phyloP scores from a whole-genome alignment of 2,888 invertebrate genomes.

The Plebejus melissa region DNA sequence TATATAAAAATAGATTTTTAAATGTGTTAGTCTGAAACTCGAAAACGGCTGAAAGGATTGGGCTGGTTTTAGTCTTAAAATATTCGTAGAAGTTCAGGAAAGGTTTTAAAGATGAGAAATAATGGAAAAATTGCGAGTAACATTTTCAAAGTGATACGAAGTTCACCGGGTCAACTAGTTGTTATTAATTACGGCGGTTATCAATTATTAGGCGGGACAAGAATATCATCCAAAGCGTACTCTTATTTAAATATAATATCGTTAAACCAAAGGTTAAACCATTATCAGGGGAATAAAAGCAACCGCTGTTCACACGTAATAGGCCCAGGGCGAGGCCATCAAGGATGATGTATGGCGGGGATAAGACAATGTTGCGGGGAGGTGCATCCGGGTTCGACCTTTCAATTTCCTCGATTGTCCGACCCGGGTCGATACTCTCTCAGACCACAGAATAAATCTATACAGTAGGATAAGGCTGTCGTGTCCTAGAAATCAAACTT shows the following conservation, averaged over 20 bases:
- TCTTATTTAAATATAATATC: not conserved
- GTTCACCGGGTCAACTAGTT: not conserved
- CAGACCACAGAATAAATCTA: not conserved
- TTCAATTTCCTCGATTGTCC: conserved; percentile 71
- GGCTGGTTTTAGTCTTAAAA: no score
- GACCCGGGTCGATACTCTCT: conserved; percentile 37
- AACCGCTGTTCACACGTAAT: not conserved
- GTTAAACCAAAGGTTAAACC: not conserved
- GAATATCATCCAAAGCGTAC: not conserved
- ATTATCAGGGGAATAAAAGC: not conserved
- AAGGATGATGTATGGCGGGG: conserved; percentile 58
- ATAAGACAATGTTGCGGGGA: conserved; percentile 47
- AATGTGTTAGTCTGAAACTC: no score
- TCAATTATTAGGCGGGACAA: not conserved
- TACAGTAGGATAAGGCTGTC: not conserved
- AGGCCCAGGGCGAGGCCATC: conserved; percentile 43
- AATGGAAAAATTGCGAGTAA: no score
- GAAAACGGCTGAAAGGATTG: no score
- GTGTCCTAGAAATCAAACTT: not conserved
- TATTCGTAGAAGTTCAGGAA: no score
- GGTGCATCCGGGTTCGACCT: conserved; percentile 57
- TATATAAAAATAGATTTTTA: no score
- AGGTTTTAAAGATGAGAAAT: no score
- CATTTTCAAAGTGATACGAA: no score
- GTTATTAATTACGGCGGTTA: not conserved